Evolutionary conservation across 2,113 vertebrate genomes (phyloP), one percentile per base, ranked within the genome.

Genomic region (Dromaius novaehollandiae): DNA sequence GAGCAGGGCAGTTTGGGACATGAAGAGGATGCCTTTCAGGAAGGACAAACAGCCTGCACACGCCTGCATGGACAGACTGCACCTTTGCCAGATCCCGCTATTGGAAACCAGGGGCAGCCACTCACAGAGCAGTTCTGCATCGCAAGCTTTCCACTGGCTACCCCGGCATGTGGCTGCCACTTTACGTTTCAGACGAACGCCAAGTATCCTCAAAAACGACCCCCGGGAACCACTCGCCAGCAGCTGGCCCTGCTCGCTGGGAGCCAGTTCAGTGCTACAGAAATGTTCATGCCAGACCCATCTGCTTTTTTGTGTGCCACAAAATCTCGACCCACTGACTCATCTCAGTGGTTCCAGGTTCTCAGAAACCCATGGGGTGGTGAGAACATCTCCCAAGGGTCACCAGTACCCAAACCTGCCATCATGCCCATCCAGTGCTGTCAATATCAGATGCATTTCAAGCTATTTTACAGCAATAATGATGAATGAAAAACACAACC

Each of bases 11-110:
- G n/a, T 6, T 3, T 2, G 1, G 56, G 25, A 84, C 30, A 60
- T 0, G 3, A 7, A 28, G 16, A 83, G 53, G 50, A 77, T 14
- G 14, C 12, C 32, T 78, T 75, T 58, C 55, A 78, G 64, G 46
- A 91, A 86, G 7, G 34, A n/a, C 58, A 51, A 96, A 75, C 9
- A 86, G 64, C 50, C 32, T 4, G 1, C 20, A 88, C 13, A 56
- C 82, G 28, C 16, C 2, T 28, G 28, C 38, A 18, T 0, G 5
- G 46, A 77, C 25, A 18, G 22, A 38, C 4, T 0, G 51, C 69
- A 55, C 9, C 51, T 76, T 53, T 17, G 38, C 34, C 77, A 79
- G 60, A 66, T 81, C 14, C 36, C 2, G 2, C 58, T 63, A 25
- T 14, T 3, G 5, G 50, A 74, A 87, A 60, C 12, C 19, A 21